phyloP scores from a whole-genome alignment of 2,797 vertebrate genomes.

The Salmo trutta region DNA sequence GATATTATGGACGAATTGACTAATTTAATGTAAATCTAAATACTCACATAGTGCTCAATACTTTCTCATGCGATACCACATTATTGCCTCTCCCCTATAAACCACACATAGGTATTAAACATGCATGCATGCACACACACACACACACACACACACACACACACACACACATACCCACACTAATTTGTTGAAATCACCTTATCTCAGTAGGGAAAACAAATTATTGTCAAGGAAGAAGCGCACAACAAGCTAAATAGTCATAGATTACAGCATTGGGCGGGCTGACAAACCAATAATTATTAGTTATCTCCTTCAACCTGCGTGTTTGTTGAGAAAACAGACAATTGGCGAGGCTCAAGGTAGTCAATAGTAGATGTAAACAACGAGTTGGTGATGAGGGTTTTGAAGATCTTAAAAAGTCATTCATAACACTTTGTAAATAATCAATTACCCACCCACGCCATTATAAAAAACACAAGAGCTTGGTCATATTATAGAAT shows the following conservation, averaged over 20 bases:
- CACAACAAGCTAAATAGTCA: background rate
- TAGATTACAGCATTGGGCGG: background rate
- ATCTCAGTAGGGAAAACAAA: no score
- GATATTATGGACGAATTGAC: background rate
- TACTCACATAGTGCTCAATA: background rate
- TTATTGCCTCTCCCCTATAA: background rate
- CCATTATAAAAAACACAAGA: no score
- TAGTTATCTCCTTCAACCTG: background rate
- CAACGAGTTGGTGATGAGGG: conserved; percentile 23
- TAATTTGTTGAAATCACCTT: no score
- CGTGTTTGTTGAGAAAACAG: background rate
- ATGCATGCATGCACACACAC: no score
- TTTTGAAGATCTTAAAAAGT: conserved; percentile 9
- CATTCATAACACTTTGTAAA: no score
- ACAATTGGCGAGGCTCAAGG: background rate
- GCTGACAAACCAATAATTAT: background rate
- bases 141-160: no score
- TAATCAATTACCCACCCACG: no score
- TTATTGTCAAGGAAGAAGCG: background rate
- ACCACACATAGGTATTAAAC: background rate
- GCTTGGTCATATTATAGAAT: no score
- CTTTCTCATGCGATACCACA: background rate
- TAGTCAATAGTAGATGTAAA: conserved; percentile 13
- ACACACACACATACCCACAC: no score
- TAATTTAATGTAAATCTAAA: no score